Conservation (phyloP, 2,797 vertebrate genomes). For the Peromyscus nudipes region DNA sequence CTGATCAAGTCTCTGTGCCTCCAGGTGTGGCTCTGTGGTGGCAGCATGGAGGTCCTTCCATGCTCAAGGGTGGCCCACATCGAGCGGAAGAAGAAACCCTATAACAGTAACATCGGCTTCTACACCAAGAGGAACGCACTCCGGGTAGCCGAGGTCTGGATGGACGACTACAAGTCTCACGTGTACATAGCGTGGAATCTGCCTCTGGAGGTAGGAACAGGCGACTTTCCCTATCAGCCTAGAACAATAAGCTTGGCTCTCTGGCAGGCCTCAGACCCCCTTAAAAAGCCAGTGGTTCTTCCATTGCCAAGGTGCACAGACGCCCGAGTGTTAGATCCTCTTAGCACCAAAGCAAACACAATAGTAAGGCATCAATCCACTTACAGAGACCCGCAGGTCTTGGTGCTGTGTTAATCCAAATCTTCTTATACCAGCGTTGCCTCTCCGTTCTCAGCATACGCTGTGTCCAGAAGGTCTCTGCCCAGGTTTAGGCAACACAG, state of each 20-base stretch:
- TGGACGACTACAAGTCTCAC: constrained; percentile 97
- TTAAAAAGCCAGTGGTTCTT: neutral
- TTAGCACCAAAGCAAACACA: neutral
- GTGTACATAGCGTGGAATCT: constrained; percentile 99
- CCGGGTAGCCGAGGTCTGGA: constrained; percentile 98
- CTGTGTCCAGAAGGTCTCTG: neutral
- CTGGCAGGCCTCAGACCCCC: neutral
- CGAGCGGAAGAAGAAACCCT: constrained; percentile 96
- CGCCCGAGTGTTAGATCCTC: neutral
- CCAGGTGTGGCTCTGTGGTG: constrained; percentile 98
- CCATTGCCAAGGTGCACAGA: neutral
- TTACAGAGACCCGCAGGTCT: neutral
- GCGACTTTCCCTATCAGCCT: neutral
- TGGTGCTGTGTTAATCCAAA: neutral
- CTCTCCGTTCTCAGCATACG: neutral
- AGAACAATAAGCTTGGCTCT: neutral
- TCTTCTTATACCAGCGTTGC: neutral
- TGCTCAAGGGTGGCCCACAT: constrained; percentile 98
- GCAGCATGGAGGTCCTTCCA: constrained; percentile 99
- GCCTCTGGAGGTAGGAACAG: constrained; percentile 92
- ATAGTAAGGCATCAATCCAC: neutral
- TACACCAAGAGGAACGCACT: constrained; percentile 97
- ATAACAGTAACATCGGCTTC: constrained; percentile 96
- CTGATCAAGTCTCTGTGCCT: neutral
- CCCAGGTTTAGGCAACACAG: neutral